phyloP scores from a whole-genome alignment of 2,797 vertebrate genomes.

The Corythornis leucogaster region DNA sequence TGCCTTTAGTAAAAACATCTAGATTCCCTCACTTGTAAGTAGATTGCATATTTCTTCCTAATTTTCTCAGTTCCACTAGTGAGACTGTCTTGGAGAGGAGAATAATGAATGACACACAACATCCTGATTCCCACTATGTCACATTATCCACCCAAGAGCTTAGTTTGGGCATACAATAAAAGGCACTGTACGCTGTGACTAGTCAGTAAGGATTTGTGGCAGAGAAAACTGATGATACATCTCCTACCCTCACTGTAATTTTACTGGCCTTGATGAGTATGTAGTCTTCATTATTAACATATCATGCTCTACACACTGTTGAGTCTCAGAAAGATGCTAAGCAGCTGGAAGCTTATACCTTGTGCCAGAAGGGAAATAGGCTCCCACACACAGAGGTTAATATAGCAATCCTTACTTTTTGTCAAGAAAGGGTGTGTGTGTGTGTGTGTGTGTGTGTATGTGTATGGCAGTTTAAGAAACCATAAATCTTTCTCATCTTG shows the following conservation, averaged over 20 bases:
- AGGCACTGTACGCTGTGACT: not conserved
- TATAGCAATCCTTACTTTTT: slow-evolving; percentile 34
- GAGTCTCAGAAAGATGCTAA: slow-evolving; percentile 65
- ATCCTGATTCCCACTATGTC: not conserved
- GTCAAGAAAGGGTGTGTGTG: not conserved
- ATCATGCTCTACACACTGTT: slow-evolving; percentile 54
- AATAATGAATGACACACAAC: not conserved
- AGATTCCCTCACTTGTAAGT: not conserved
- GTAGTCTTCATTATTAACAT: slow-evolving; percentile 64
- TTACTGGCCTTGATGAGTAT: slow-evolving; percentile 40
- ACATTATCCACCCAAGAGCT: not conserved
- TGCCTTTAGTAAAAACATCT: not conserved
- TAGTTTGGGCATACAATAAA: not conserved
- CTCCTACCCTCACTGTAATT: slow-evolving; percentile 36
- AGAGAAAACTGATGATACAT: slow-evolving; percentile 53
- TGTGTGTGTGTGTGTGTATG: not conserved
- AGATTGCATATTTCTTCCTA: not conserved
- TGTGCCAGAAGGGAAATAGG: slow-evolving; percentile 59
- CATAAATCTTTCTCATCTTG: slow-evolving; percentile 64
- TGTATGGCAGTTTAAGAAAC: not conserved
- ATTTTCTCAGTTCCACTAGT: not conserved
- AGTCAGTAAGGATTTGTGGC: slow-evolving; percentile 29
- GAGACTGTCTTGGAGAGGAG: not conserved
- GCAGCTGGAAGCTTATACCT: slow-evolving; percentile 58
- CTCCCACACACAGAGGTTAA: slow-evolving; percentile 65